Percentiles rank a stretch among this genome's conserved stretches.
Evolutionary conservation across 2,113 vertebrate genomes (phyloP).

Genomic region (Paracanthobrama guichenoti): DNA sequence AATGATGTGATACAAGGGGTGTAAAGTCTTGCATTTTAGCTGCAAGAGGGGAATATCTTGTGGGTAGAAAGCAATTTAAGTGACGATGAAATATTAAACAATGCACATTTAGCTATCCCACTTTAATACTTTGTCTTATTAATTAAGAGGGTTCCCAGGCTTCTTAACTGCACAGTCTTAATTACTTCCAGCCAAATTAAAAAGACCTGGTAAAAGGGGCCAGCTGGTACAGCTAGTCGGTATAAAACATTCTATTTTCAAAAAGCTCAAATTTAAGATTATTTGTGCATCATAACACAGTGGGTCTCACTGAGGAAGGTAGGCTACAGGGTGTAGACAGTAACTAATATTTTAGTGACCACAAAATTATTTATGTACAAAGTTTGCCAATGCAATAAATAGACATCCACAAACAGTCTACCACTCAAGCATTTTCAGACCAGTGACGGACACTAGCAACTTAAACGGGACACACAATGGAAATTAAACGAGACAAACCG

Average conservation of each 20-base stretch:
- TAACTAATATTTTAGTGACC: no score
- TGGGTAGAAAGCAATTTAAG: conserved; percentile 47
- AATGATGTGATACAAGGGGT: conserved; percentile 18
- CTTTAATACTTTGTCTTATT: conserved; percentile 50
- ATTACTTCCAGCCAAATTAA: conserved; percentile 39
- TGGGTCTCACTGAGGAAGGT: not conserved
- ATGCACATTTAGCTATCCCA: conserved; percentile 46
- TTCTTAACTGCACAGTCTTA: conserved; percentile 48
- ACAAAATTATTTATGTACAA: no score
- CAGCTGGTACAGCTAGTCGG: conserved; percentile 32
- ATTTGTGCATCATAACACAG: not conserved
- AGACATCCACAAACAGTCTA: no score
- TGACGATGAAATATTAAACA: conserved; percentile 53
- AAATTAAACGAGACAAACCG: not conserved
- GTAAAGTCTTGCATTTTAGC: conserved; percentile 30
- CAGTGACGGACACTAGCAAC: not conserved
- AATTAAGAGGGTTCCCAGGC: conserved; percentile 45
- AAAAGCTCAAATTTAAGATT: conserved; percentile 22
- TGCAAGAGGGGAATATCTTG: conserved; percentile 32
- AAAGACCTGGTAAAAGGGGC: conserved; percentile 35
- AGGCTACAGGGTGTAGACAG: not conserved
- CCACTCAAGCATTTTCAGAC: no score
- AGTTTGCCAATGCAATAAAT: no score
- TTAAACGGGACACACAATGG: not conserved
- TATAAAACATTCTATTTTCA: conserved; percentile 28